phyloP scores from a whole-genome alignment of 2,888 invertebrate species.

The Cryptocheilus praepositus region DNA sequence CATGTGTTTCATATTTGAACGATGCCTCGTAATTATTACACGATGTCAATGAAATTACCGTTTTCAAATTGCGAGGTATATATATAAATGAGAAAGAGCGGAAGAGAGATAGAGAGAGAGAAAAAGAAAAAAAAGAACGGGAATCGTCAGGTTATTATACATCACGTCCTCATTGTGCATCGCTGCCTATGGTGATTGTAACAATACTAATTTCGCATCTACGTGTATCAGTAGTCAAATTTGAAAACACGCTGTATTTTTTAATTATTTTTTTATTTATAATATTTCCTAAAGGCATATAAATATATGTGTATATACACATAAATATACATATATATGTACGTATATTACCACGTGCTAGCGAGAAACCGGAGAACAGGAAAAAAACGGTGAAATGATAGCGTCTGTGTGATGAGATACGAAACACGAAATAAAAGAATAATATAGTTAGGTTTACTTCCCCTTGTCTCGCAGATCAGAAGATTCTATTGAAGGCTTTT shows the following conservation, averaged over 20 bases:
- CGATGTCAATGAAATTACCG: slow-evolving; percentile 22
- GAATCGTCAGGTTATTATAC: slow-evolving; percentile 17
- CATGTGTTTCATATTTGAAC: slow-evolving; percentile 31
- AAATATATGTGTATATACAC: too few species aligned
- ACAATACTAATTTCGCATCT: slow-evolving; percentile 36
- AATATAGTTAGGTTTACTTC: slow-evolving; percentile 21
- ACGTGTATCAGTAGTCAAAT: slow-evolving; percentile 40
- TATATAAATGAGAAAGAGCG: neutral
- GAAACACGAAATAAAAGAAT: slow-evolving; percentile 15
- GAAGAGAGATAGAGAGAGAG: neutral
- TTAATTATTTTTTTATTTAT: slow-evolving; percentile 48
- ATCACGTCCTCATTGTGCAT: slow-evolving; percentile 34
- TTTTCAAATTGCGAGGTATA: slow-evolving; percentile 33
- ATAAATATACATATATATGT: slow-evolving; percentile 2
- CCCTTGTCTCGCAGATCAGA: slow-evolving; percentile 31
- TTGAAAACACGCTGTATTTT: slow-evolving; percentile 38
- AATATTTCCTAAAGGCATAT: slow-evolving; percentile 29
- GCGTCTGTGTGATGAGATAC: slow-evolving; percentile 22
- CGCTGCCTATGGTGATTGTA: slow-evolving; percentile 44
- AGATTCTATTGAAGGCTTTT: slow-evolving; percentile 43
- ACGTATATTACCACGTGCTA: slow-evolving; percentile 23
- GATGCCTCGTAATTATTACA: slow-evolving; percentile 38
- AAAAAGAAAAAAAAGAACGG: neutral
- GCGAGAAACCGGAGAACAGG: slow-evolving; percentile 13
- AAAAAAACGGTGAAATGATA: slow-evolving; percentile 32